These are phyloP conservation scores for Leptinotarsa rubiginosa DNA, from an alignment of 2,888 invertebrate species.

Conservation along the genomic window DNA sequence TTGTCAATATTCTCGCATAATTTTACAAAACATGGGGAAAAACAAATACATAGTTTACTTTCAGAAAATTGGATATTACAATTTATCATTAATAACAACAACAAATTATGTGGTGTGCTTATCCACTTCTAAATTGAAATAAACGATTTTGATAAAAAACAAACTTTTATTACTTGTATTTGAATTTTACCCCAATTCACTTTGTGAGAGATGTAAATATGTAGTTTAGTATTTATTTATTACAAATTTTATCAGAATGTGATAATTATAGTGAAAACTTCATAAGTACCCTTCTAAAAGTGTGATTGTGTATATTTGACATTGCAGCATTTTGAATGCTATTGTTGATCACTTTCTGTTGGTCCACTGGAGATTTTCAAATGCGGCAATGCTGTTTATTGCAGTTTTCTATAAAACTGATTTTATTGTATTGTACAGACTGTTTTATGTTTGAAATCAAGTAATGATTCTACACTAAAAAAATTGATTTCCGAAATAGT, in stretches of 20 bases:
- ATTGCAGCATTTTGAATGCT: background rate
- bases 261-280: conserved; percentile 6
- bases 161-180: background rate
- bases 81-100: background rate
- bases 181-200: background rate
- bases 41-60: background rate
- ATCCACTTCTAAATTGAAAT: no score
- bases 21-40: background rate
- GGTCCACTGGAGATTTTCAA: background rate
- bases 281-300: background rate
- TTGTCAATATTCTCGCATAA: background rate
- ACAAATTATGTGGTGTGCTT: background rate
- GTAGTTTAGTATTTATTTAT: background rate
- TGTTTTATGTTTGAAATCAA: background rate
- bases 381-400: background rate
- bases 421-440: background rate
- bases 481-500: background rate
- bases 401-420: no score
- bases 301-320: background rate
- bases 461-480: background rate
- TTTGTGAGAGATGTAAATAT: background rate
- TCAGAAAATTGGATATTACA: background rate
- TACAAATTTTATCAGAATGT: background rate
- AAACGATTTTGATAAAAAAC: background rate
- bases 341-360: background rate